Base-by-base conservation (phyloP, 2,888 invertebrate genomes). In the Eristalis pertinax region DNA sequence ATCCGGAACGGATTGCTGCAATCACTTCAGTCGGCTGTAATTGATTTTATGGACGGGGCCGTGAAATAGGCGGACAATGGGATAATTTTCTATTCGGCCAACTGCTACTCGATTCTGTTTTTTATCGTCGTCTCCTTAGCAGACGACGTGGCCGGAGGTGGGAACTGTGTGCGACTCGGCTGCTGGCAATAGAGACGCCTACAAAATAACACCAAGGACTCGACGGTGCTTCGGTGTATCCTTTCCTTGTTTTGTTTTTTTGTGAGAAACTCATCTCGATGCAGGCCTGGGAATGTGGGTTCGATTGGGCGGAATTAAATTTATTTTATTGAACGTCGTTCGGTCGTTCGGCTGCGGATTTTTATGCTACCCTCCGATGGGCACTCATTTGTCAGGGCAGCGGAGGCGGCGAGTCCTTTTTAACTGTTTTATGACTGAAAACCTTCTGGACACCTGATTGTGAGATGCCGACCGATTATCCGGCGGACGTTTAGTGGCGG, bases 361-460 rank as follows among this genome's bases (percentile, higher is more conserved):
- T 77, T 68, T 77, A 63, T 38, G 50, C 15, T 58, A 24, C 41
- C 32, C 56, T 68, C 38, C 41, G 76, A 79, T 84, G 79, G 58
- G 84, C 76, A 73, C 58, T 80, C 84, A 84, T 80, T 87, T 87
- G 72, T 87, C 86, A 78, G 73, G 65, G 41, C 32, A 11, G 50
- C 19, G 10, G 10, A 19, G 50, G 68, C 72, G 79, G 79, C 65
- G 60, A 76, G 68, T 84, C 29, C 79, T 84, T 84, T 32, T 84
- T 79, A 76, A 80, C 58, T 43, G 84, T 84, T 87, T 87, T 80
- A 84, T 84, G 70, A 43, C 64, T n/a, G 62, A 69, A 83, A 73
- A 73, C 80, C 80, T 75, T 72, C 68, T 75, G 77, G 84, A 84
- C 87, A 87, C 84, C 79, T 87, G 87, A 87, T 84, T 84, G 84